Evolutionary conservation across 2,113 vertebrate genomes (phyloP), one percentile per base, ranked within the genome.

Genomic region (Barbus barbus): DNA sequence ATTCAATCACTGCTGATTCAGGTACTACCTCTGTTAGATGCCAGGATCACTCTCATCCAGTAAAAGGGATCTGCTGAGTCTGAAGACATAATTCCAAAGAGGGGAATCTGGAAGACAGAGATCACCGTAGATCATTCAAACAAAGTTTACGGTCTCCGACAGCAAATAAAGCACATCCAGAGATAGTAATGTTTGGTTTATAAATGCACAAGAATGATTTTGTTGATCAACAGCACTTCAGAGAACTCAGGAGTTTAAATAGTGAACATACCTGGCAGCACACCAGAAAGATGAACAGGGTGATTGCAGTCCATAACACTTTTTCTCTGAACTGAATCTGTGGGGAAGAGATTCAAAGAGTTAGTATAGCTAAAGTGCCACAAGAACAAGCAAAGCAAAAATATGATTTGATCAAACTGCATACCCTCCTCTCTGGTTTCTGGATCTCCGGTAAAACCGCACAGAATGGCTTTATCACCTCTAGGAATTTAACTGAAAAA

Each of bases 271-370:
- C 98, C 97, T 99, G 98, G 90, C 98, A 99, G 92, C 98, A 99
- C 83, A 99, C 98, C 89, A 99, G 91, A 90, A 99, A 99, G 93
- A 99, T 99, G 90, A 99, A 99, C 28, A 99, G 94, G 0, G 98
- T 99, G 87, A 99, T 99, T 72, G 98, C 98, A 0, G 98, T 99
- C 98, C 98, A 99, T 93, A 99, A 92, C 53, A 99, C 98, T 78
- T 99, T 99, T 91, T 99, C 98, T 90, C 97, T 98, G 88, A 99
- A 99, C 71, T 99, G 98, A 91, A 99, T 99, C 98, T 99, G 87
- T 53, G 75, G 18, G 3, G 20, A 22, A 48, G 26, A 18, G 28
- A 33, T 51, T 69, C 0, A 69, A 38, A 31, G 1, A 31, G 20
- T 81, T 36, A 53, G 11, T 13, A 65, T 36, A 12, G 16, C 2